phyloP scores from a whole-genome alignment of 2,797 vertebrate species.

The Neopelma chrysocephalum region DNA sequence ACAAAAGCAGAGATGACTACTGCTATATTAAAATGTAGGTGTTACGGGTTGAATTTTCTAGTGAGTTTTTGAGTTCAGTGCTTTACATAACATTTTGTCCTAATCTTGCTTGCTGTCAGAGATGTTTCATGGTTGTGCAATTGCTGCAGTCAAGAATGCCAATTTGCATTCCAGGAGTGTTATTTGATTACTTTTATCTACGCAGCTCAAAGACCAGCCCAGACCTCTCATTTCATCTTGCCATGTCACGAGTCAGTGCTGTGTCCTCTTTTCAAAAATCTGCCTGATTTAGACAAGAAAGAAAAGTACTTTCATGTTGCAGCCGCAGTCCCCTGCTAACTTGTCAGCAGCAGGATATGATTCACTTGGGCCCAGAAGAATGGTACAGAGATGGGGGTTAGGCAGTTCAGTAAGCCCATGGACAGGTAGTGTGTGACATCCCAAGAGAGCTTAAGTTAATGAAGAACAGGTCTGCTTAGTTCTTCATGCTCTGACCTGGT shows the following conservation, averaged over 20 bases:
- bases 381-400: conserved; percentile 85
- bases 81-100: conserved; percentile 86
- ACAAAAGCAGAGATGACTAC: conserved; percentile 65
- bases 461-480: conserved; percentile 95
- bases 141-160: conserved; percentile 87
- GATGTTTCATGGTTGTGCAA: conserved; percentile 88
- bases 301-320: conserved; percentile 83
- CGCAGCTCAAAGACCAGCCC: conserved; percentile 79
- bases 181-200: conserved; percentile 96
- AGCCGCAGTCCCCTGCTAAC: conserved; percentile 81
- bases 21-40: conserved; percentile 74
- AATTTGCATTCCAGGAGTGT: conserved; percentile 95
- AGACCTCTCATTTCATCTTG: conserved; percentile 85
- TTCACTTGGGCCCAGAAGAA: conserved; percentile 81
- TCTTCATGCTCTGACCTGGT: conserved; percentile 85
- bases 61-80: conserved; percentile 79
- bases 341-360: conserved; percentile 83
- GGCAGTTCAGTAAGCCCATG: conserved; percentile 90
- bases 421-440: conserved; percentile 94
- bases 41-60: conserved; percentile 76
- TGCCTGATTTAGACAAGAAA: conserved; percentile 84
- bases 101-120: conserved; percentile 85
- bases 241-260: conserved; percentile 83
- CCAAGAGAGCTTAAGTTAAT: conserved; percentile 90
- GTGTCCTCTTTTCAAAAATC: conserved; percentile 82